Base-by-base conservation (phyloP, 2,888 invertebrate species). In the Euzetes globulus region DNA sequence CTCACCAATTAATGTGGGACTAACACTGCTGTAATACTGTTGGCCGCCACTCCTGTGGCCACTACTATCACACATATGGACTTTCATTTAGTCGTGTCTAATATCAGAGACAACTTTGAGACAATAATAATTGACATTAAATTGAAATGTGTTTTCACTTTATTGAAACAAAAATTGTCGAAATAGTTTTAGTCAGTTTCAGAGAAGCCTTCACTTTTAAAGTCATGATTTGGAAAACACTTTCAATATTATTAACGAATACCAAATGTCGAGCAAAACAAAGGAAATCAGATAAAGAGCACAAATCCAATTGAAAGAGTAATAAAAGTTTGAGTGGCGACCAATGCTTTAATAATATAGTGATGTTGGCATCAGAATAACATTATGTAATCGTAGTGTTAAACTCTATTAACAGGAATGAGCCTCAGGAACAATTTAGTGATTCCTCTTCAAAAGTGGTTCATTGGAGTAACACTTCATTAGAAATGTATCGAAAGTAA, bases 321-420 rank as follows among this genome's bases (percentile, higher is more conserved):
- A 58, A 33, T 63, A 33, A 33, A 63, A 29, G 63, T 63, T 63
- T 27, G 27, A 27, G 58, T 58, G 27, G n/a, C n/a, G n/a, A n/a
- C n/a, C n/a, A n/a, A n/a, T 3, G 52, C 19, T 4, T 52, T 52
- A n/a, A 19, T n/a, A 52, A 52, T 19, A 19, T 52, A 3, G 5
- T 60, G 58, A n/a, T 17, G 17, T 52, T 52, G 5, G 19, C 6
- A 7, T 52, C 52, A 52, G 19, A 52, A 17, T 52, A 52, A 52
- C 52, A 52, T 58, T 3, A 58, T 58, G 5, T 19, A 22, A 58
- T 58, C 25, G 58, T 22, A 58, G n/a, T n/a, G n/a, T n/a, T n/a
- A n/a, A 58, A 27, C 33, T 9, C 33, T 63, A 33, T 27, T 60
- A 27, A 13, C 27, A 19, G 7, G 3, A 58, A 13, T 58, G 27